Percentiles rank a stretch among this genome's conserved stretches.
These are phyloP conservation scores for Stichopus chloronotus DNA, from an alignment of 35 echinoderm and acorn worm species.

Conservation along the genomic window DNA sequence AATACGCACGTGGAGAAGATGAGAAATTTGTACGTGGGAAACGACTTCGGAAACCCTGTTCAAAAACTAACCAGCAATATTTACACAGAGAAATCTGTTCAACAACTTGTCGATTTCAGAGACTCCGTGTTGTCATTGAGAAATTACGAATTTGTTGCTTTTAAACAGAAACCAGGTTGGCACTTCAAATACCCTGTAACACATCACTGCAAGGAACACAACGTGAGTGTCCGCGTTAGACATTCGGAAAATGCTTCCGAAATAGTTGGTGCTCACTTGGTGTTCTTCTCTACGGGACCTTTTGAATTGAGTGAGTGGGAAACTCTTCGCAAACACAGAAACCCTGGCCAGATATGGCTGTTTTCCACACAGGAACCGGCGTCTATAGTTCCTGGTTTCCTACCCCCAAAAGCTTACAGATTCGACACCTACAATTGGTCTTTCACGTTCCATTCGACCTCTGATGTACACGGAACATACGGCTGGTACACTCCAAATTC, in stretches of 20 bases:
- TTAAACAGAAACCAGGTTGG: conserved; percentile 16
- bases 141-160: conserved; percentile 10
- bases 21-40: too few species aligned
- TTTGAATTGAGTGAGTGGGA: too few species aligned
- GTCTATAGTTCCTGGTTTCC: conserved; percentile 15
- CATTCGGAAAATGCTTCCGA: neutral
- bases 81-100: too few species aligned
- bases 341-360: conserved; percentile 19
- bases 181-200: neutral
- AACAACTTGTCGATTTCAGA: too few species aligned
- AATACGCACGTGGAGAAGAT: too few species aligned
- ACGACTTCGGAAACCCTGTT: too few species aligned
- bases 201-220: neutral
- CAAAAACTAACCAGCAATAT: too few species aligned
- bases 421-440: too few species aligned
- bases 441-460: conserved; percentile 28
- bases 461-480: conserved; percentile 20
- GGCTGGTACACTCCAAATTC: conserved; percentile 29
- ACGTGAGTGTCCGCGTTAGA: neutral
- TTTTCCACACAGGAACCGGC: conserved; percentile 34
- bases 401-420: conserved; percentile 25
- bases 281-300: neutral
- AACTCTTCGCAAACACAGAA: neutral
- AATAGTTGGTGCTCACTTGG: neutral
- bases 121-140: neutral